Evolutionary conservation across 2,888 invertebrate genomes (phyloP).

Genomic region (Rhogogaster chlorosoma): DNA sequence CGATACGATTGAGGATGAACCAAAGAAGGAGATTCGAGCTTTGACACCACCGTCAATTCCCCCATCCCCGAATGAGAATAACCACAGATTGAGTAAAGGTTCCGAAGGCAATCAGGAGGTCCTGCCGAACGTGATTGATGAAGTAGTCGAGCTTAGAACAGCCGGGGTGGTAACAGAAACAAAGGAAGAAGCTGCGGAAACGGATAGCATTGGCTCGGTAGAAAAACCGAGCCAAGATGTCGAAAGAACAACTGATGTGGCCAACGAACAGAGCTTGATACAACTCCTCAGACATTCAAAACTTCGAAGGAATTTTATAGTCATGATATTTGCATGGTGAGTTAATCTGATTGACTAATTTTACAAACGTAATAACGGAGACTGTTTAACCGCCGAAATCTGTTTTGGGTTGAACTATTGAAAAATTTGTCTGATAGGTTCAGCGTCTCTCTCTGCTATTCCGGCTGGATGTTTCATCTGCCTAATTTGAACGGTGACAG

Average conservation of each 20-base stretch:
- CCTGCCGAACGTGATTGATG: background rate
- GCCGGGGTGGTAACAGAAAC: slow-evolving; percentile 33
- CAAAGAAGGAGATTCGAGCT: slow-evolving; percentile 44
- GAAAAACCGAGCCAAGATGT: slow-evolving; percentile 56
- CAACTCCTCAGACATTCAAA: slow-evolving; percentile 48
- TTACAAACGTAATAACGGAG: background rate
- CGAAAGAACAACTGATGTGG: slow-evolving; percentile 42
- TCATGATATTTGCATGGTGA: slow-evolving; percentile 55
- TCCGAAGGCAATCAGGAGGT: slow-evolving; percentile 23
- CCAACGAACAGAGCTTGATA: slow-evolving; percentile 46
- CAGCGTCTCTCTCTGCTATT: slow-evolving; percentile 77
- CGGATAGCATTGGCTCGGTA: slow-evolving; percentile 49
- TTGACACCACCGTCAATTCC: slow-evolving; percentile 29
- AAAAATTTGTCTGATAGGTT: slow-evolving; percentile 73
- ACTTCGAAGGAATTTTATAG: slow-evolving; percentile 50
- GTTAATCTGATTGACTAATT: background rate
- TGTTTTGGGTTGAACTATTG: slow-evolving; percentile 49
- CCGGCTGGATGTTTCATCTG: slow-evolving; percentile 75
- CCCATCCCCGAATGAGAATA: background rate
- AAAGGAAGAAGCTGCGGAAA: slow-evolving; percentile 56
- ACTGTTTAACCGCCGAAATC: background rate
- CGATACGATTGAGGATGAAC: slow-evolving; percentile 18
- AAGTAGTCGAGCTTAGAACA: slow-evolving; percentile 26
- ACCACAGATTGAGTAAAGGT: background rate
- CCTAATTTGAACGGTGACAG: slow-evolving; percentile 77